Evolutionary conservation across 2,888 invertebrate genomes (phyloP), one percentile per base, ranked within the genome.

Genomic region (Ferdinandea cuprea): DNA sequence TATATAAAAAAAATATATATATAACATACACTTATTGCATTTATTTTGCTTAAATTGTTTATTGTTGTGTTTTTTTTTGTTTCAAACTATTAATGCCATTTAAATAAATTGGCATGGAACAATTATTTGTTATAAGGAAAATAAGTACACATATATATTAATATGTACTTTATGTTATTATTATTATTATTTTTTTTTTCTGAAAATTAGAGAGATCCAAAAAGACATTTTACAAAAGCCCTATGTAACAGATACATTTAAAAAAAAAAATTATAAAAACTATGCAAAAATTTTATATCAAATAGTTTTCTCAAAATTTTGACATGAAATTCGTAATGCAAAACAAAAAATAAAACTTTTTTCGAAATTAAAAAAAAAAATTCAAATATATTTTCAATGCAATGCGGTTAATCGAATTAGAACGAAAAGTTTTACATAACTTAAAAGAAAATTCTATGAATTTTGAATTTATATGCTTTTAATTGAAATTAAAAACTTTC

Each of bases 181-280:
- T 13, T 46, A 25, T 52, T 32, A 8, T 42, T 35, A 35, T 35
- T 25, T 42, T 30, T 19, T 19, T 21, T 17, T 30, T 11, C 25
- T 40, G 40, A 56, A 63, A 58, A 52, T 54, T 46, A 56, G 69
- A 77, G 81, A 81, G 81, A 81, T 81, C 81, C 81, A 81, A 71
- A 81, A 81, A 81, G 81, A 81, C 81, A 76, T 81, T 81, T 81
- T 76, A 81, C 76, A 77, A 66, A 80, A 77, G 71, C 81, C 81
- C 81, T 81, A 76, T 32, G 3, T n/a, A 76, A 80, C 50, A 76
- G 42, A 63, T 59, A 69, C 44, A 61, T 42, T 15, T 11, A 8
- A 65, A 44, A 46, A 9, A 11, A 6, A 17, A 74, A 66, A 3
- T n/a, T n/a, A n/a, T n/a, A n/a, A n/a, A n/a, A n/a, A n/a, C n/a